Conservation (phyloP, 2,888 invertebrate species). For the Xestia c-nigrum region DNA sequence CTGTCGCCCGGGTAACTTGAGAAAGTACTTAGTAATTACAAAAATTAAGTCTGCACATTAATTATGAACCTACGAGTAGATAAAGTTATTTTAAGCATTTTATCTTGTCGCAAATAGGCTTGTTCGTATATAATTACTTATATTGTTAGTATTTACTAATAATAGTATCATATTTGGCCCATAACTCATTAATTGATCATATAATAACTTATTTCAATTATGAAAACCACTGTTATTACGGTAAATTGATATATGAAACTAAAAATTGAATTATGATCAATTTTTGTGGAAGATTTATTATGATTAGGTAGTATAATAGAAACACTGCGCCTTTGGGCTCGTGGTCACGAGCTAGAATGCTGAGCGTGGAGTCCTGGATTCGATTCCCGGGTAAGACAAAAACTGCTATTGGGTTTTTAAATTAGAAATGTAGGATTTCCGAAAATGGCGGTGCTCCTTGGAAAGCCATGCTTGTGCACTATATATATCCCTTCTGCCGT, state of each 20-base stretch:
- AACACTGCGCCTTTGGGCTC: background rate
- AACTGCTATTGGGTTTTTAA: background rate
- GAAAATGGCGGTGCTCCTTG: too few relatives aligned
- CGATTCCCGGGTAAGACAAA: background rate
- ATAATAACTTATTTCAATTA: constrained; percentile 44
- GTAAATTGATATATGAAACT: constrained; percentile 28
- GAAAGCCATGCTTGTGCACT: too few relatives aligned
- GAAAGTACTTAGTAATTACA: background rate
- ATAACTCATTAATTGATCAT: constrained; percentile 41
- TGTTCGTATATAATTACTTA: background rate
- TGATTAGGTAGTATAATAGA: background rate
- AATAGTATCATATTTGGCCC: constrained; percentile 35
- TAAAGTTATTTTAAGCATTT: background rate
- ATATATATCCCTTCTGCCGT: too few relatives aligned
- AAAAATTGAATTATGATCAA: constrained; percentile 10
- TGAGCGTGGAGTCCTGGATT: background rate
- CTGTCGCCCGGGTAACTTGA: background rate
- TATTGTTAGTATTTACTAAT: constrained; percentile 36
- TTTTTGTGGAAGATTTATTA: constrained; percentile 30
- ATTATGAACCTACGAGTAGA: background rate
- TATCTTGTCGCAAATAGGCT: background rate
- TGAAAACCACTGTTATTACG: constrained; percentile 30
- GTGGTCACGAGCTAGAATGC: background rate
- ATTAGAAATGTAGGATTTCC: background rate
- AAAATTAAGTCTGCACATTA: background rate